Conservation (phyloP, 1,140 invertebrate genomes). For the Periplaneta americana region DNA sequence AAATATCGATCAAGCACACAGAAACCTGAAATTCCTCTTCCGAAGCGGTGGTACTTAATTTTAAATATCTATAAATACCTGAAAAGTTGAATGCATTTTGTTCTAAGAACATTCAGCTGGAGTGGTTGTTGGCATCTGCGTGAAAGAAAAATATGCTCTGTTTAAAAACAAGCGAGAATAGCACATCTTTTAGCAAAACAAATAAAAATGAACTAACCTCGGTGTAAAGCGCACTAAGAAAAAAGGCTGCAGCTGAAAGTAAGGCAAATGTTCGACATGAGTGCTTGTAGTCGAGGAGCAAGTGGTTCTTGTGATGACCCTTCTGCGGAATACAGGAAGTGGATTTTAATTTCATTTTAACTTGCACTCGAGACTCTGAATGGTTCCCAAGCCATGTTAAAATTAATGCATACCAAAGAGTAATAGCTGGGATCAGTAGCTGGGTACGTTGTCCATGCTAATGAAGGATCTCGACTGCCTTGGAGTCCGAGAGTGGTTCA, state of each 20-base stretch:
- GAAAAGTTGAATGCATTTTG: too few relatives aligned
- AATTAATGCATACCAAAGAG: neutral
- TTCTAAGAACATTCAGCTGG: too few relatives aligned
- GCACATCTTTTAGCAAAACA: neutral
- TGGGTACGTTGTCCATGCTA: neutral
- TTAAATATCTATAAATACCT: too few relatives aligned
- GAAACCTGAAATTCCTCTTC: too few relatives aligned
- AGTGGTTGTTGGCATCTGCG: too few relatives aligned
- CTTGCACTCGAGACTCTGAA: neutral
- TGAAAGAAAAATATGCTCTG: too few relatives aligned
- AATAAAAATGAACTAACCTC: neutral
- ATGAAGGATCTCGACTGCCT: neutral
- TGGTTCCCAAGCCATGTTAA: neutral
- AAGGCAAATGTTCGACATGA: neutral
- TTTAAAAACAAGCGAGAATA: neutral
- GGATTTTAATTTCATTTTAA: neutral
- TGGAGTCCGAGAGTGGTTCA: neutral
- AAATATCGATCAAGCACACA: too few relatives aligned
- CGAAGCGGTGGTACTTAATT: too few relatives aligned
- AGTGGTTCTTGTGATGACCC: neutral
- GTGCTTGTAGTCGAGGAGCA: neutral
- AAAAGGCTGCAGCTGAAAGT: neutral
- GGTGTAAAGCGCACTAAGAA: neutral
- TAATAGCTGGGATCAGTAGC: too few relatives aligned
- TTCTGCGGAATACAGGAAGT: neutral